Base-by-base conservation (phyloP, 2,888 invertebrate genomes). In the Drosophila incognita region DNA sequence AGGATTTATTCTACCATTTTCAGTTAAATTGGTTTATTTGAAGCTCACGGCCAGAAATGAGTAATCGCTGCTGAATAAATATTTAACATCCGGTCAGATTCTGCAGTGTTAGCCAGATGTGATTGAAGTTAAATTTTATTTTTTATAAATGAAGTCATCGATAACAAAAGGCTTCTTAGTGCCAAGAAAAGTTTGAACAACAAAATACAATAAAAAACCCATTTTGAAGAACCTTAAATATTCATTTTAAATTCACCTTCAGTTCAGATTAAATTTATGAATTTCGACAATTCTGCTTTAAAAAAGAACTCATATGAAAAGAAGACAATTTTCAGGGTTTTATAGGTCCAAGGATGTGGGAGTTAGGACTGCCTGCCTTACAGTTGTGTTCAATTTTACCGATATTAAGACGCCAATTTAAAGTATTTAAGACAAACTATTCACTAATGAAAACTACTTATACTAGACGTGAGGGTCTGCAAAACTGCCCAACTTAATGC, bases 21-120 rank as follows among this genome's bases (percentile, higher is more conserved):
- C 13, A 51, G 54, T 33, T 21, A 35, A 35, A 3, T 35, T 59
- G 24, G n/a, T 10, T 35, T 53, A 69, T 42, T 65, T 29, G 33
- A 31, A 27, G 15, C 24, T 52, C 60, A 31, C 10, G 29, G 4
- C 38, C 21, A 31, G 21, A 62, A 74, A 62, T 74, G 48, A 46
- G 31, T 53, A 56, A 62, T 59, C 35, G 59, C 59, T 62, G 61
- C 62, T 74, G 58, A 48, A 69, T 68, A 73, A 76, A 73, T 76
- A 60, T 61, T 53, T 42, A 76, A 24, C 38, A 36, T 35, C 13
- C 29, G 15, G 15, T 46, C 6, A 65, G 58, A 54, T 51, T 36
- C 13, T 52, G 46, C 33, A 67, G 8, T 36, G 31, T 21, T 13
- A 35, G 7, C 40, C 24, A 33, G 15, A 31, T 35, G 24, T n/a